Conservation (phyloP, 2,113 vertebrate genomes). For the Mesitornis unicolor region DNA sequence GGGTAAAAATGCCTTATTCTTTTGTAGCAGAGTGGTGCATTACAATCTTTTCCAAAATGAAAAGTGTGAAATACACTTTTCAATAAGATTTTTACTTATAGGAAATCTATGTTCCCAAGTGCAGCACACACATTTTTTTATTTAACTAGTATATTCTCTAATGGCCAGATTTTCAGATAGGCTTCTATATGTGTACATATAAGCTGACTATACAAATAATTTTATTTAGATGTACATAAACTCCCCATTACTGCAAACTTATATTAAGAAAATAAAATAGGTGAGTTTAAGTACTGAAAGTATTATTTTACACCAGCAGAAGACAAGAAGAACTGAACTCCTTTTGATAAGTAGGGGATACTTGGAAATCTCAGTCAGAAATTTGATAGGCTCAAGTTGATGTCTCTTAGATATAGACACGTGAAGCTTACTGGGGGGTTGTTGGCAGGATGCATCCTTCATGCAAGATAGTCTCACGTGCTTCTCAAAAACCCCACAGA, state of each 20-base stretch:
- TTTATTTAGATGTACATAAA: background rate
- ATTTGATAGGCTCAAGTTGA: background rate
- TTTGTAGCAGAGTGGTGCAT: background rate
- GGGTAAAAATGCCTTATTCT: background rate
- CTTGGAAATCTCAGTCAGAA: background rate
- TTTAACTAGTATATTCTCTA: background rate
- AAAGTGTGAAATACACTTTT: background rate
- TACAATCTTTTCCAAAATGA: background rate
- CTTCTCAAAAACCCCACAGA: background rate
- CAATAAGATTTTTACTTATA: background rate
- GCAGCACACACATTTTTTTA: background rate
- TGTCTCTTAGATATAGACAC: background rate
- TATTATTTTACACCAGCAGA: background rate
- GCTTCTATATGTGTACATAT: fast-evolving
- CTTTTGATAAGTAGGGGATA: background rate
- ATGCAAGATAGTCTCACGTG: background rate
- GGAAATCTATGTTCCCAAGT: background rate
- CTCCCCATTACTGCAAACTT: background rate
- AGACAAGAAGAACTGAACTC: background rate
- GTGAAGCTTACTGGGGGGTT: background rate
- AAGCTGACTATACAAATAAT: background rate
- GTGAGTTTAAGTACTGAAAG: background rate
- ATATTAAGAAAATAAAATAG: background rate
- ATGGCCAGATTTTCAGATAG: background rate
- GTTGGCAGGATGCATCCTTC: background rate